Conservation (phyloP, 2,888 invertebrate genomes). For the Polia nebulosa region DNA sequence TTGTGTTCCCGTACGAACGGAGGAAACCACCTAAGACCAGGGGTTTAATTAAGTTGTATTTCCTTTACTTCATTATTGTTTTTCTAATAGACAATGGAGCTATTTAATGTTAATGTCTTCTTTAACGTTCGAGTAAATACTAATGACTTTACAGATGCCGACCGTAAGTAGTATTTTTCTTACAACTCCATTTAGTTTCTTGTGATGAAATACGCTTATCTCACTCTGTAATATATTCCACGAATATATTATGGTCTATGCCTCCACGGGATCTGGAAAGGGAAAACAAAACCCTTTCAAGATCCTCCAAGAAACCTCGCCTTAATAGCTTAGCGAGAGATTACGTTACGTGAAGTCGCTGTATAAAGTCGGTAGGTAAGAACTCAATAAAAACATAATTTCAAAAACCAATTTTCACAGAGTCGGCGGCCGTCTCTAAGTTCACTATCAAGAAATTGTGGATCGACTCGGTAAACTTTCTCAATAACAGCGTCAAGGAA, state of each 20-base stretch:
- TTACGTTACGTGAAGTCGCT: conserved; percentile 2
- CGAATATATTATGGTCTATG: conserved; percentile 24
- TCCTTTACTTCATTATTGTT: conserved; percentile 25
- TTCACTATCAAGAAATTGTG: conserved; percentile 73
- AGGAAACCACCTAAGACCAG: conserved; percentile 10
- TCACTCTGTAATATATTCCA: conserved; percentile 31
- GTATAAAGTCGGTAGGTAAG: not conserved
- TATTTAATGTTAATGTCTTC: conserved; percentile 32
- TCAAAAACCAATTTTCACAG: conserved; percentile 68
- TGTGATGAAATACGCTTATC: conserved; percentile 13
- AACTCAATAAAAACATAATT: conserved; percentile 59
- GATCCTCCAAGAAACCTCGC: conserved; percentile 11
- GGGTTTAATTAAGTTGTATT: conserved; percentile 51
- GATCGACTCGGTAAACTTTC: conserved; percentile 75
- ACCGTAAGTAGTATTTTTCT: not conserved
- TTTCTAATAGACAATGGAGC: conserved; percentile 24
- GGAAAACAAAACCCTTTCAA: conserved; percentile 41
- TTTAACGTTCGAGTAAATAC: conserved; percentile 11
- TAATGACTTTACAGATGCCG: conserved; percentile 1
- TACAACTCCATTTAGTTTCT: not conserved
- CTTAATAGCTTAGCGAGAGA: conserved; percentile 34
- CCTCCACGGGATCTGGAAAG: conserved; percentile 15
- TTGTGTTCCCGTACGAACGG: conserved; percentile 15
- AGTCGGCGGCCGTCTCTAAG: conserved; percentile 64
- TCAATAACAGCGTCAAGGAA: conserved; percentile 78